Evolutionary conservation across 92 coral and sea anemone species (phyloP).

Genomic region (Anthopleura xanthogrammica): DNA sequence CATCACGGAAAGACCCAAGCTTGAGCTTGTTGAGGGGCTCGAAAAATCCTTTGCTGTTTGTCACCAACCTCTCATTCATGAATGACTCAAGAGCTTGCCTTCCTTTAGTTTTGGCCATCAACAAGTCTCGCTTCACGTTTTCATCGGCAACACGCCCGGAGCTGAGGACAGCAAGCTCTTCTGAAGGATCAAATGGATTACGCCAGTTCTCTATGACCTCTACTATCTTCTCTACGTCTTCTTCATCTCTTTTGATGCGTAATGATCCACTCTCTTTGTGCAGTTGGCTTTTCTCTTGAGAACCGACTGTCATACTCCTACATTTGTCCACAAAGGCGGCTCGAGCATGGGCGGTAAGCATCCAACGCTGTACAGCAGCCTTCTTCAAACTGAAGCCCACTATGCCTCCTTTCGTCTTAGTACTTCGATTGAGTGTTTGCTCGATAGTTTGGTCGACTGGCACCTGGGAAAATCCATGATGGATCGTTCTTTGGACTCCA

Average conservation of each 20-base stretch:
- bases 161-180: too few relatives aligned
- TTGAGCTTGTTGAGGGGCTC: too few relatives aligned
- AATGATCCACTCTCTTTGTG: neutral
- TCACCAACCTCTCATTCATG: too few relatives aligned
- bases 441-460: slow-evolving; percentile 58
- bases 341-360: slow-evolving; percentile 59
- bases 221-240: too few relatives aligned
- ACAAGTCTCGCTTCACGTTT: neutral
- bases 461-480: slow-evolving; percentile 46
- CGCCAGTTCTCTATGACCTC: too few relatives aligned
- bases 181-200: too few relatives aligned
- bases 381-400: slow-evolving; percentile 59
- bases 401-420: slow-evolving; percentile 63
- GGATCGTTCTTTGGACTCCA: slow-evolving; percentile 49
- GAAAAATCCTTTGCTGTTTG: too few relatives aligned
- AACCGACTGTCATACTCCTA: slow-evolving; percentile 34
- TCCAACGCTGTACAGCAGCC: slow-evolving; percentile 63
- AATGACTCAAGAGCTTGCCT: too few relatives aligned
- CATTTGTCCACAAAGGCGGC: slow-evolving; percentile 52
- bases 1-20: neutral
- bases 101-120: neutral
- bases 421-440: slow-evolving; percentile 57
- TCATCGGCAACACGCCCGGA: too few relatives aligned
- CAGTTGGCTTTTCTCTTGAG: neutral
- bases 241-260: too few relatives aligned